Percentiles rank a stretch among this genome's conserved stretches.
Conservation (phyloP, 1,140 invertebrate genomes). For the Scaptodrosophila lebanonensis region DNA sequence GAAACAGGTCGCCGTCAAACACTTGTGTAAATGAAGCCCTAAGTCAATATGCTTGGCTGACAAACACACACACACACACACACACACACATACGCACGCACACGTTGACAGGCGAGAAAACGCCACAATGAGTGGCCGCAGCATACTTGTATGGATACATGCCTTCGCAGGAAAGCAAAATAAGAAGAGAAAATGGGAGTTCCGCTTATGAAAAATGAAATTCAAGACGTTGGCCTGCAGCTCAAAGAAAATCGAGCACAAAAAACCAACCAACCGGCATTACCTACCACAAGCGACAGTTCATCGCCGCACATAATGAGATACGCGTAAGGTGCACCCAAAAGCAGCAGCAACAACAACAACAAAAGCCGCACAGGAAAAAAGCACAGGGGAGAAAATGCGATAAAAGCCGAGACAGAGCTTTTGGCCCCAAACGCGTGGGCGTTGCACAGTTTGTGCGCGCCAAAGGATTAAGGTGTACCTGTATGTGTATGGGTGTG, state of each 20-base stretch:
- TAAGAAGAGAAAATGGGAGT: slow-evolving; percentile 41
- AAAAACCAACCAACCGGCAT: slow-evolving; percentile 21
- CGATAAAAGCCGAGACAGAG: background rate
- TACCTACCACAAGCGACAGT: background rate
- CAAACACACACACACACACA: no score
- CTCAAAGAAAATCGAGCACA: slow-evolving; percentile 3
- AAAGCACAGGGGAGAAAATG: slow-evolving; percentile 3
- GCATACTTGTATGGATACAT: background rate
- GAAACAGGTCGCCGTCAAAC: slow-evolving; percentile 42
- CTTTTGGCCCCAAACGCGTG: no score
- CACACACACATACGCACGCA: background rate
- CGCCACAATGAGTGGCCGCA: background rate
- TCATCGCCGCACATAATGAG: slow-evolving; percentile 55
- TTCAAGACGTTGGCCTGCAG: slow-evolving; percentile 51
- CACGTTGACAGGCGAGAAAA: background rate
- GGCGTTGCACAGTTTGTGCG: slow-evolving; percentile 5
- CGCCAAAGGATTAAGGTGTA: slow-evolving; percentile 39
- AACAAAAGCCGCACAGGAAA: slow-evolving; percentile 24
- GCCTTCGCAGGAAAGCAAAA: slow-evolving; percentile 3
- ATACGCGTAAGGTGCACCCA: slow-evolving; percentile 29
- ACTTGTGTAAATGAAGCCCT: slow-evolving; percentile 64
- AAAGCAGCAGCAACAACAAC: slow-evolving; percentile 25
- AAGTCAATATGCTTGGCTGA: slow-evolving; percentile 33
- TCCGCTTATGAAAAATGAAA: slow-evolving; percentile 70
- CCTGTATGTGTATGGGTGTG: slow-evolving; percentile 32